A percentile compares a stretch with the other conserved stretches of the same genome.
phyloP scores from a whole-genome alignment of 2,797 vertebrate species.

The Acrossocheilus wenchowensis region DNA sequence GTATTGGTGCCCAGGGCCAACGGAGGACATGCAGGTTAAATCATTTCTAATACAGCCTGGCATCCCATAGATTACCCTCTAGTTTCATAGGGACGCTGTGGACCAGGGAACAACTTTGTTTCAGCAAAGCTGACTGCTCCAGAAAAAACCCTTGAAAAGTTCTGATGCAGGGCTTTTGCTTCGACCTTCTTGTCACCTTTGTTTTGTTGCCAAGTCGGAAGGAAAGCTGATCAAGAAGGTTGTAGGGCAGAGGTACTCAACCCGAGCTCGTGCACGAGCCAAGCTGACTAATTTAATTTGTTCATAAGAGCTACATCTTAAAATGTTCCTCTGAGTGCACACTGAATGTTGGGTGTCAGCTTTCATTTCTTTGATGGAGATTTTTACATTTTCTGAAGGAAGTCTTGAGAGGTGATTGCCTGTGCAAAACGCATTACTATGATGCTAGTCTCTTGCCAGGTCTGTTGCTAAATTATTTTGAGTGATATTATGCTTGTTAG shows the following conservation, averaged over 20 bases:
- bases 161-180: constrained; percentile 31
- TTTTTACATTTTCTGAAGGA: not conserved
- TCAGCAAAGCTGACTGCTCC: constrained; percentile 30
- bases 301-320: constrained; percentile 5
- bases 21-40: constrained; percentile 51
- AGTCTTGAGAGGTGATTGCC: not conserved
- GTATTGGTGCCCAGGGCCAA: constrained; percentile 41
- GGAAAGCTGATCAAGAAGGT: constrained; percentile 42
- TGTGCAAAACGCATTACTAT: not conserved
- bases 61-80: constrained; percentile 22
- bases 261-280: constrained; percentile 6
- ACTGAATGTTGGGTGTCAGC: not conserved
- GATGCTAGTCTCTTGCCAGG: not conserved
- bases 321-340: constrained; percentile 12
- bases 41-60: constrained; percentile 52
- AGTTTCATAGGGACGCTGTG: constrained; percentile 5
- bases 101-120: constrained; percentile 55
- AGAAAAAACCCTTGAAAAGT: constrained; percentile 27
- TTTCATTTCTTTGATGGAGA: not conserved
- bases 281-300: constrained; percentile 36
- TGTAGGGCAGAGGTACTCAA: constrained; percentile 30
- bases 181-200: constrained; percentile 30
- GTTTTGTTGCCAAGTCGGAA: constrained; percentile 37
- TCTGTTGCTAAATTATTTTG: not conserved
- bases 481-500: not conserved